These are phyloP conservation scores for Coelopa pilipes DNA, from an alignment of 2,888 invertebrate species.

Conservation along the genomic window DNA sequence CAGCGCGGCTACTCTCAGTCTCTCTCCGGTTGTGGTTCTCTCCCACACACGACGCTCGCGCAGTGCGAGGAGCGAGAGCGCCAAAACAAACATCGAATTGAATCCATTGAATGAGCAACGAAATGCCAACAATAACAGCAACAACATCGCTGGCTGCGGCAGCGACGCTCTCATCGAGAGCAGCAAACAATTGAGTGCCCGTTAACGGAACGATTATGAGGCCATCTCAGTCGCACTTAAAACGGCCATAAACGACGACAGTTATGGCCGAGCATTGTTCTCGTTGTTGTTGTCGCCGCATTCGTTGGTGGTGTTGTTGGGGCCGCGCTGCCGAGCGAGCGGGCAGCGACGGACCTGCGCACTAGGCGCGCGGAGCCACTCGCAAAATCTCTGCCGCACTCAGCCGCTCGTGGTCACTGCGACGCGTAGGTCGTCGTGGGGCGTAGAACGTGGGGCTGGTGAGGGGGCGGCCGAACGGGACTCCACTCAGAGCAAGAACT, in stretches of 20 bases:
- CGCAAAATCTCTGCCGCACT: constrained; percentile 42
- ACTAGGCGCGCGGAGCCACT: constrained; percentile 39
- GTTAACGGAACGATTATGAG: constrained; percentile 66
- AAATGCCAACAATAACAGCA: constrained; percentile 8
- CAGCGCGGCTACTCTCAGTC: too few relatives aligned
- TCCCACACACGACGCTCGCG: too few relatives aligned
- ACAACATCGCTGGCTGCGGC: not conserved
- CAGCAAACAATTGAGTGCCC: constrained; percentile 57
- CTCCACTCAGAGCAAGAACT: constrained; percentile 57
- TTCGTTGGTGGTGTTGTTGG: constrained; percentile 9
- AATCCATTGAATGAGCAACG: constrained; percentile 5
- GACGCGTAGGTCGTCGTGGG: constrained; percentile 8
- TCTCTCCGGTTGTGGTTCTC: too few relatives aligned
- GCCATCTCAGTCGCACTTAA: constrained; percentile 67
- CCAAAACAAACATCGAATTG: not conserved
- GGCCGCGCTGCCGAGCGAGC: constrained; percentile 8
- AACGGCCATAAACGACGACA: constrained; percentile 65
- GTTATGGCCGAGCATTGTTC: constrained; percentile 53
- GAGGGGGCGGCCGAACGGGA: constrained; percentile 46
- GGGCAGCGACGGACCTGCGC: constrained; percentile 36
- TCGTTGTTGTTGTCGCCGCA: constrained; percentile 29
- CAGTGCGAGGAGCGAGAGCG: not conserved
- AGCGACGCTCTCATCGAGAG: constrained; percentile 39
- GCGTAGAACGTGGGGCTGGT: constrained; percentile 37
- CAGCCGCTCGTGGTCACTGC: constrained; percentile 36